phyloP scores from a whole-genome alignment of 2,797 vertebrate genomes.

The Setipinna tenuifilis region DNA sequence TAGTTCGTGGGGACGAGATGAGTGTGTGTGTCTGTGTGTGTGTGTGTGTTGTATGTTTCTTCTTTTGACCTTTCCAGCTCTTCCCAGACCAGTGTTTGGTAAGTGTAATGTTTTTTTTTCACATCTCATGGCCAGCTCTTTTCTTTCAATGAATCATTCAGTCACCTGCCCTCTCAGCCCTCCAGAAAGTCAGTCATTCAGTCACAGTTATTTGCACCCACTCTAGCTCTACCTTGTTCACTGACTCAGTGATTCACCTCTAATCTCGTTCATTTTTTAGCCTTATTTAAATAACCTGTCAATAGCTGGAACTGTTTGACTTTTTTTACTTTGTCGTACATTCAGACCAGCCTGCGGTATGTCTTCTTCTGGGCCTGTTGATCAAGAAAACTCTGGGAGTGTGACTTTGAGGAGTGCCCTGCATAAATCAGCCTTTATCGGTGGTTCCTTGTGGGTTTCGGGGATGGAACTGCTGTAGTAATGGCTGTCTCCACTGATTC shows the following conservation, averaged over 20 bases:
- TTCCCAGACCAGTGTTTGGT: too few relatives aligned
- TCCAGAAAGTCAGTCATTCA: background rate
- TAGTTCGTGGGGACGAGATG: too few relatives aligned
- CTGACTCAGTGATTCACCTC: background rate
- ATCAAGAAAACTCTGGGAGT: background rate
- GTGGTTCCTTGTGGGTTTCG: too few relatives aligned
- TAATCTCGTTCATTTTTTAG: background rate
- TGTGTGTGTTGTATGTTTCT: too few relatives aligned
- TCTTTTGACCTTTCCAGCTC: too few relatives aligned
- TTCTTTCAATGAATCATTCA: background rate
- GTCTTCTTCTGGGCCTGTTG: background rate
- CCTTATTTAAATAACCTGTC: background rate
- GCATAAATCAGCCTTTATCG: background rate
- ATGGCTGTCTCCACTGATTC: background rate
- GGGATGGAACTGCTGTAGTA: background rate
- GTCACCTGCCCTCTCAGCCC: too few relatives aligned
- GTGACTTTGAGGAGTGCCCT: background rate
- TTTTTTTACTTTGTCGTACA: background rate
- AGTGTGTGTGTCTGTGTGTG: too few relatives aligned
- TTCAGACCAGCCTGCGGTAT: background rate
- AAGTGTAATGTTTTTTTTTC: too few relatives aligned
- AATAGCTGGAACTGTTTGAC: background rate
- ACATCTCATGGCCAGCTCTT: too few relatives aligned
- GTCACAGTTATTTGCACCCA: background rate
- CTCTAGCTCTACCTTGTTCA: background rate